These are phyloP conservation scores for Takifugu rubripes DNA, from an alignment of 2,797 vertebrate species.

Conservation along the genomic window DNA sequence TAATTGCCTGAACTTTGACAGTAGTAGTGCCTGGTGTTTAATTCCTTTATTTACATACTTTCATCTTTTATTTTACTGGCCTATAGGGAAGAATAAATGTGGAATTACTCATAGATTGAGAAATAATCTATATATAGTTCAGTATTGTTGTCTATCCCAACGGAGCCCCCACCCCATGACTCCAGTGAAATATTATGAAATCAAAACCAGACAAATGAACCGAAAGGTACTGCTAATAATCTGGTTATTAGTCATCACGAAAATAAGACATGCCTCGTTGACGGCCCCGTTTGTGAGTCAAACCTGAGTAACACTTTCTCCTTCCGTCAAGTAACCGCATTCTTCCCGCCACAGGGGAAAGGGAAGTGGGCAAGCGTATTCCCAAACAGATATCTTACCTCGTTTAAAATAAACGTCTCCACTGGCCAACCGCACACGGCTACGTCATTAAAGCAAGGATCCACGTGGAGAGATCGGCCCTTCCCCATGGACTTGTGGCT, in stretches of 20 bases:
- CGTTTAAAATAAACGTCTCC: slow-evolving; percentile 63
- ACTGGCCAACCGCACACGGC: slow-evolving; percentile 54
- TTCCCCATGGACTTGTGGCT: slow-evolving; percentile 24
- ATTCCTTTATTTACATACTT: slow-evolving; percentile 11
- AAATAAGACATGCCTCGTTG: slow-evolving; percentile 49
- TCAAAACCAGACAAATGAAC: slow-evolving; percentile 45
- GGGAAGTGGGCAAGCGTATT: slow-evolving; percentile 54
- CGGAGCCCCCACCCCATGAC: slow-evolving; percentile 17
- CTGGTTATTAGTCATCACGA: slow-evolving; percentile 59
- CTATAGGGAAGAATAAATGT: slow-evolving; percentile 3
- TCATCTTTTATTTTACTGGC: slow-evolving; percentile 3
- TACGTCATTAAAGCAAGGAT: slow-evolving; percentile 40
- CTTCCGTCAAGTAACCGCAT: slow-evolving; percentile 55
- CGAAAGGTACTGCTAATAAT: slow-evolving; percentile 44
- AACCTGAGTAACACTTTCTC: slow-evolving; percentile 67
- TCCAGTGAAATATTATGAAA: slow-evolving; percentile 36
- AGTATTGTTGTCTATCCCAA: slow-evolving; percentile 6
- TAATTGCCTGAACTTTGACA: slow-evolving; percentile 29
- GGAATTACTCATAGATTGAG: slow-evolving; percentile 17
- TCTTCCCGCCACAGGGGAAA: slow-evolving; percentile 61
- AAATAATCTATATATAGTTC: slow-evolving; percentile 1
- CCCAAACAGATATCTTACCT: slow-evolving; percentile 60
- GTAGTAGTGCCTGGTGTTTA: slow-evolving; percentile 1
- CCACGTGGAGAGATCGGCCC: slow-evolving; percentile 35
- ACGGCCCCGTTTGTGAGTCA: slow-evolving; percentile 54